Conservation (phyloP, 1,140 invertebrate species). For the Pinna nobilis region DNA sequence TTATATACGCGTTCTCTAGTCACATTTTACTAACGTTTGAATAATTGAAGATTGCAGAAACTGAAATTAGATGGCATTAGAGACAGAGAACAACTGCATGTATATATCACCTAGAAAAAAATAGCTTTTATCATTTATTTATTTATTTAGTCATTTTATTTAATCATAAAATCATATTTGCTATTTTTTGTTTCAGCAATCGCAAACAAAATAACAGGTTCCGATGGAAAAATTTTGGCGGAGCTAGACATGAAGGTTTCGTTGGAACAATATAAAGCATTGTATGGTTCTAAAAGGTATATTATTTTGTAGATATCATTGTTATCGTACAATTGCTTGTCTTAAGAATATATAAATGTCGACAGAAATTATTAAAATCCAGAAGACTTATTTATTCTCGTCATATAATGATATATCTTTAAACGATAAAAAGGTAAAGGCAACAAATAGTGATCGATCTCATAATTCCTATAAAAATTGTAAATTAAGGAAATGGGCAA, state of each 20-base stretch:
- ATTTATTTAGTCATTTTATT: too few species aligned
- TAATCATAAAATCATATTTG: neutral
- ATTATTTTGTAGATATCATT: neutral
- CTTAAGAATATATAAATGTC: too few species aligned
- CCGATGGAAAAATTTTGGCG: neutral
- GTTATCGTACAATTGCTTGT: too few species aligned
- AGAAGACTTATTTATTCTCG: too few species aligned
- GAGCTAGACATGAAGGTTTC: slow-evolving; percentile 23
- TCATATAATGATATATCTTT: too few species aligned
- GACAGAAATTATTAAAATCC: too few species aligned
- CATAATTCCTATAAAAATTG: too few species aligned
- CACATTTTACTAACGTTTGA: neutral
- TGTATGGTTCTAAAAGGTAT: slow-evolving; percentile 14
- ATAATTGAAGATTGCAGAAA: neutral
- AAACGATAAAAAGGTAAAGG: too few species aligned
- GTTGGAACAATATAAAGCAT: slow-evolving; percentile 8
- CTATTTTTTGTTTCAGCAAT: slow-evolving; percentile 8
- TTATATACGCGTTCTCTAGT: neutral
- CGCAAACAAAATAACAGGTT: slow-evolving; percentile 4
- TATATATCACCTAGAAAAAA: neutral
- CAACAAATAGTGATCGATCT: too few species aligned
- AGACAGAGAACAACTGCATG: neutral
- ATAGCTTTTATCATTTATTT: neutral
- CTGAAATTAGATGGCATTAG: neutral
- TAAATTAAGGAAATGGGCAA: too few species aligned